A percentile compares a stretch with the other conserved stretches of the same genome.
Conservation (phyloP, 2,797 vertebrate species). For the Coregonus suidteri region DNA sequence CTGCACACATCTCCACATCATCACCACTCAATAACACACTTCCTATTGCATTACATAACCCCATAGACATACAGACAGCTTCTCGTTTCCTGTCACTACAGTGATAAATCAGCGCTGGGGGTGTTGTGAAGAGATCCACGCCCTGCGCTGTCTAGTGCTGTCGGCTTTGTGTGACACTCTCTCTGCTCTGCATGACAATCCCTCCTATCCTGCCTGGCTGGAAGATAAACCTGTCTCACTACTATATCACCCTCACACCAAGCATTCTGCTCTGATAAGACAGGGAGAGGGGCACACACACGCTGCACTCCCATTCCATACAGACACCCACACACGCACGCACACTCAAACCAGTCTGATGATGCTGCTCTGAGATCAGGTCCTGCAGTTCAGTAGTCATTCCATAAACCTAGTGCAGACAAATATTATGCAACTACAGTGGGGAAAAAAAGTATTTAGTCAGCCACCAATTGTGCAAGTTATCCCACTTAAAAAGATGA, state of each 20-base stretch:
- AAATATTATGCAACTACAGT: no score
- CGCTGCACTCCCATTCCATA: neutral
- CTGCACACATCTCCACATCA: neutral
- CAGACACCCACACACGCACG: constrained; percentile 4
- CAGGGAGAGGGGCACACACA: neutral
- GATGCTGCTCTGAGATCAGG: neutral
- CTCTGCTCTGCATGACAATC: constrained; percentile 8
- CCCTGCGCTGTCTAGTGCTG: neutral
- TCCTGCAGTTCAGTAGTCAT: no score
- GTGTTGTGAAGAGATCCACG: neutral
- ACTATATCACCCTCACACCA: neutral
- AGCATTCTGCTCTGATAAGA: neutral
- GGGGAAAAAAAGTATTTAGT: no score
- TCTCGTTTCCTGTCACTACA: constrained; percentile 1
- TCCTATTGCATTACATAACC: neutral
- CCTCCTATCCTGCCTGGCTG: neutral
- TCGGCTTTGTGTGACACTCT: neutral
- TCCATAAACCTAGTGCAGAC: no score
- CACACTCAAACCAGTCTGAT: neutral
- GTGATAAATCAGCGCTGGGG: neutral
- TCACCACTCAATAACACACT: neutral
- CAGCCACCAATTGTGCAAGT: no score
- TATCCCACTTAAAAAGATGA: no score
- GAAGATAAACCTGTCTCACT: neutral
- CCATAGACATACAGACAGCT: neutral